Base-by-base conservation (phyloP, 2,888 invertebrate species). In the Eremobia ochroleuca region DNA sequence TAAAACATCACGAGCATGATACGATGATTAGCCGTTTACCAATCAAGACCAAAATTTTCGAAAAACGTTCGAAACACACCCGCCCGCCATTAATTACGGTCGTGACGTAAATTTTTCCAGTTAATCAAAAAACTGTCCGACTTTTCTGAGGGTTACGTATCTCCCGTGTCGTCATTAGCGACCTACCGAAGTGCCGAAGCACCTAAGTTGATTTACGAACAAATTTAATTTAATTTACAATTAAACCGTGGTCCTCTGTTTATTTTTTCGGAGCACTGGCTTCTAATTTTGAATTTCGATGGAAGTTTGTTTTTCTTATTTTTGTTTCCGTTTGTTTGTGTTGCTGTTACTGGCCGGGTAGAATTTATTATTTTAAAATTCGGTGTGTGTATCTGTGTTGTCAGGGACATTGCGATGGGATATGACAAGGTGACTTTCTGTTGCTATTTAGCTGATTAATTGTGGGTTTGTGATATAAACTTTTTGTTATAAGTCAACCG, bases 161-260 rank as follows among this genome's bases (percentile, higher is more conserved):
- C 80, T 87, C 75, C 79, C 89, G 89, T 89, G 90, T 90, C 86
- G 91, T 94, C 94, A 94, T 95, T 95, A 95, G 93, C 92, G 89
- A 91, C 92, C 90, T 90, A 90, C 89, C 89, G 90, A 88, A 91
- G 77, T 79, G 80, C 77, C 75, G 90, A 92, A 92, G 91, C 90
- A 91, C 92, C 92, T 92, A 94, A 94, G 92, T 95, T 94, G 94
- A 95, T 95, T 95, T 92, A 91, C 93, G 83, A 87, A 88, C 87
- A 90, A 93, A 94, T 96, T 94, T 95, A 96, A 96, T 96, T 96
- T 94, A 95, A 96, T 96, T 95, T 93, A 94, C 95, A 96, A 96
- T 96, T 96, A 95, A 95, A 95, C 92, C 91, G 90, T 83, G 88
- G 90, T 90, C 89, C 89, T 90, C 88, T 95, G 95, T 96, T 95